Evolutionary conservation across 1,140 invertebrate species (phyloP), one percentile per base, ranked within the genome.

Genomic region (Lepidurus couesii): DNA sequence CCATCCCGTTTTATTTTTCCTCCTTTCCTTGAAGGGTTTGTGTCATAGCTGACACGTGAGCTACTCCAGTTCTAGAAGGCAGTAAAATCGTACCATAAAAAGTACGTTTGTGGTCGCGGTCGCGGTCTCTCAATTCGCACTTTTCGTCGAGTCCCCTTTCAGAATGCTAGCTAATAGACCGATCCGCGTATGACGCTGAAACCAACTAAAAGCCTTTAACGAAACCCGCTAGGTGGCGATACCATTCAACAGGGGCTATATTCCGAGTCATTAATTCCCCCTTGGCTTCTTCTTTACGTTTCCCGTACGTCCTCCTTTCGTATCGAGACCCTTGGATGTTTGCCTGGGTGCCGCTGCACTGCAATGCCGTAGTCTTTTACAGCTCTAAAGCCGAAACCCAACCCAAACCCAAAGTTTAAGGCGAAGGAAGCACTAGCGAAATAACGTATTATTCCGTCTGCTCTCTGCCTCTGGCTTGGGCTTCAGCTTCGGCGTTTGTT

Each of bases 361-460:
- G 53, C 53, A 65, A 21, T 65, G 53, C 21, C 53, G 53, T 65
- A 65, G 53, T 11, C 53, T 21, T 65, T 21, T 65, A 65, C 16
- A 13, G 53, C 53, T 65, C 53, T 16, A 13, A 65, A 65, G 53
- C 53, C 13, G 53, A 65, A 65, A 65, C 53, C 9, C 53, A 65
- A 65, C 53, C 53, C 53, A 65, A 65, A 65, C 53, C 21, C 16
- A 1, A 11, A 65, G 53, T 65, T 16, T 21, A 10, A n/a, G 53
- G 21, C 21, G 53, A 65, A 65, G 21, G 53, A 65, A 65, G 53
- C 53, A 16, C 53, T 6, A 65, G 53, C 16, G 53, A 16, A 65
- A 65, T 65, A 65, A 65, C 53, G 53, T 65, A 65, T 47, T 47
- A 47, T 65, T 65, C 53, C 53, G 16, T 65, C 53, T 65, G 13